Conservation (phyloP, 1,140 invertebrate genomes). For the Dendrolimus kikuchii region DNA sequence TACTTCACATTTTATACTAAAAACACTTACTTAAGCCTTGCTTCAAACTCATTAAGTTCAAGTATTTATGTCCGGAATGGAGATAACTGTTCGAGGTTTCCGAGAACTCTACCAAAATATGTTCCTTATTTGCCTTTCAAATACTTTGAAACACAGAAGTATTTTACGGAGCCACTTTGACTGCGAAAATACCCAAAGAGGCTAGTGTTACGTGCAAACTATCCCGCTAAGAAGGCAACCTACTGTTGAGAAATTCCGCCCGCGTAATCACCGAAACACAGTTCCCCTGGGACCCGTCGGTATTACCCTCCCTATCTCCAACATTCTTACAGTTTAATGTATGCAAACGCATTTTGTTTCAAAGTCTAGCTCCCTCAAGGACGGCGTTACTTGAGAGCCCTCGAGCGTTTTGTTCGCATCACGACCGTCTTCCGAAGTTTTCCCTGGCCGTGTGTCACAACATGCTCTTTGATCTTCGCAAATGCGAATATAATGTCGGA, state of each 20-base stretch:
- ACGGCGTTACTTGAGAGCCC: slow-evolving; percentile 55
- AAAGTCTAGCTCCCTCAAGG: slow-evolving; percentile 63
- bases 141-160: slow-evolving; percentile 59
- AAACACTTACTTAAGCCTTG: not conserved
- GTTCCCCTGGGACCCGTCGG: slow-evolving; percentile 43
- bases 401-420: slow-evolving; percentile 40
- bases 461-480: slow-evolving; percentile 66
- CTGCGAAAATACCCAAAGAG: slow-evolving; percentile 54
- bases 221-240: slow-evolving; percentile 51
- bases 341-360: slow-evolving; percentile 72
- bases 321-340: slow-evolving; percentile 71
- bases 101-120: slow-evolving; percentile 38
- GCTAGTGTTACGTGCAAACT: slow-evolving; percentile 62
- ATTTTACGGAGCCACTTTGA: slow-evolving; percentile 44
- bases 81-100: slow-evolving; percentile 22
- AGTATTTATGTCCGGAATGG: slow-evolving; percentile 34
- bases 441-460: slow-evolving; percentile 51
- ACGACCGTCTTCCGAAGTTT: slow-evolving; percentile 41
- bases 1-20: too few species aligned
- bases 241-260: slow-evolving; percentile 57
- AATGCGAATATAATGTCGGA: slow-evolving; percentile 66
- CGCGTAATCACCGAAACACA: slow-evolving; percentile 68
- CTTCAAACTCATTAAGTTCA: slow-evolving; percentile 25
- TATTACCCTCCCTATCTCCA: slow-evolving; percentile 59
- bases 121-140: slow-evolving; percentile 64